Base-by-base conservation (phyloP, 2,113 vertebrate genomes). In the Lepisosteus oculatus region DNA sequence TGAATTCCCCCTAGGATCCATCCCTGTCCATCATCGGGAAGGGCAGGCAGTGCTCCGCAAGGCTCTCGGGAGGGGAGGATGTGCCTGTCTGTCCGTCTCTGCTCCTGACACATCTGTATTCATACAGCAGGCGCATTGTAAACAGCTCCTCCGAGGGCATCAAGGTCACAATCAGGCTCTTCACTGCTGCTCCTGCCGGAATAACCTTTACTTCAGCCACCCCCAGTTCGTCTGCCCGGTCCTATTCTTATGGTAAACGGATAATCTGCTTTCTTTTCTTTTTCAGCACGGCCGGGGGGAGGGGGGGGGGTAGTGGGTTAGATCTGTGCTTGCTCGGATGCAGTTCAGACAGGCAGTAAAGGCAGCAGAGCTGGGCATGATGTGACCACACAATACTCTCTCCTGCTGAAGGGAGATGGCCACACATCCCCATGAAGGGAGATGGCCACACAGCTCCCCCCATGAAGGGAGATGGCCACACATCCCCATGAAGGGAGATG, bases 51-150 rank as follows among this genome's bases (percentile, higher is more conserved):
- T 44, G 42, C 47, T 74, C 47, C 14, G 11, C 15, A 17, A 69
- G 47, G 56, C 56, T 59, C 13, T 59, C 44, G 63, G 57, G 9
- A 54, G 11, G 51, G 11, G 3, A 43, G 42, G 14, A 15, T 59
- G 15, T n/a, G 41, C 70, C 61, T 29, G 55, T 13, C 4, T 55
- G 47, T 59, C 72, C 67, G 15, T 67, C 63, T 65, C 15, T 47
- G 67, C 29, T 7, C 17, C 57, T 56, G 15, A 41, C 72, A 63
- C 72, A 74, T 74, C 72, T 74, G 67, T 64, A 74, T 74, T 74
- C 72, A 74, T 74, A 74, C 42, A 8, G 66, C 41, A 44, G 47
- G 59, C 17, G 41, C 72, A 69, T 69, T 69, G 9, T 69, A 7
- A 41, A 4, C 59, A n/a, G 29, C 42, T 29, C 13, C 41, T 15